A percentile compares a stretch with the other conserved stretches of the same genome.
These are phyloP conservation scores for Leptopilina myrica DNA, from an alignment of 2,888 invertebrate species.

Conservation along the genomic window DNA sequence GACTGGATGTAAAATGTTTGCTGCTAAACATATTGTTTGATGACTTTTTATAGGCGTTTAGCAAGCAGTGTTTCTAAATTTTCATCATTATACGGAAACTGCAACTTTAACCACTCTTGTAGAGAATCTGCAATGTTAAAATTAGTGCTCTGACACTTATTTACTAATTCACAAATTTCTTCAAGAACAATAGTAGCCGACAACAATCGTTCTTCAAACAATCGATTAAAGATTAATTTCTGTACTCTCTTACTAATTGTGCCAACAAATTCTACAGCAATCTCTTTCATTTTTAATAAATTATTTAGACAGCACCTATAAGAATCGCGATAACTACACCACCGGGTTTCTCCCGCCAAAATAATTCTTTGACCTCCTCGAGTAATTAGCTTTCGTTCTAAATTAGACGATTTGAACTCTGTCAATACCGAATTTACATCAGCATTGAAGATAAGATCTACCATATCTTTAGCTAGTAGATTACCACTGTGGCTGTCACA, in stretches of 20 bases:
- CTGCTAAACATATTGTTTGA: not conserved
- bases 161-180: not conserved
- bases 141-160: not conserved
- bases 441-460: not conserved
- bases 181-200: not conserved
- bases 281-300: not conserved
- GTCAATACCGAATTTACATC: constrained; percentile 32
- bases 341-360: constrained; percentile 19
- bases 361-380: constrained; percentile 1
- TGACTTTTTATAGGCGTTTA: not conserved
- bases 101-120: constrained; percentile 3
- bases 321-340: constrained; percentile 21
- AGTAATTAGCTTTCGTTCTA: constrained; percentile 8
- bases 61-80: not conserved
- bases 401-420: constrained; percentile 16
- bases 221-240: not conserved
- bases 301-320: constrained; percentile 1
- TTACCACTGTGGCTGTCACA: constrained; percentile 5
- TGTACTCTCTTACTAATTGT: not conserved
- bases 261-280: not conserved
- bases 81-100: not conserved
- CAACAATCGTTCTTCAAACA: constrained; percentile 7
- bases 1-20: not conserved
- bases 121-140: constrained; percentile 18
- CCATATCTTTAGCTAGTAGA: constrained; percentile 12